Conservation (phyloP, 2,888 invertebrate species). For the Megaustenia siamemsis region DNA sequence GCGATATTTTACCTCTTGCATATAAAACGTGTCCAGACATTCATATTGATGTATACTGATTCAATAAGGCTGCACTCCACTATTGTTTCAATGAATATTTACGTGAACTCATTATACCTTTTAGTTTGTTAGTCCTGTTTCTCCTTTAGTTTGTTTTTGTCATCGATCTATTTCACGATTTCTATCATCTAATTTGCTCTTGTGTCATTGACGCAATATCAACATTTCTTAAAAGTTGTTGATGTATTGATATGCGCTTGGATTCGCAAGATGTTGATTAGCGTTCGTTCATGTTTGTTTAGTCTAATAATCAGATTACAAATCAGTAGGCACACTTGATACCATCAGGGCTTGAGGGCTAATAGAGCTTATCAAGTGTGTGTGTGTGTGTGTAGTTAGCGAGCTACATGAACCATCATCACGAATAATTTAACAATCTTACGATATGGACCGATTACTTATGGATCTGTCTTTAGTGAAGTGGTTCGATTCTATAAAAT, state of each 20-base stretch:
- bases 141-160: background rate
- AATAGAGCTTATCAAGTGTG: too few species aligned
- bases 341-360: too few species aligned
- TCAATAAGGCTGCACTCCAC: background rate
- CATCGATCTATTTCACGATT: background rate
- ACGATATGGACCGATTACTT: too few species aligned
- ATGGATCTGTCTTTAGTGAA: too few species aligned
- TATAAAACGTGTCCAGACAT: background rate
- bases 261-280: background rate
- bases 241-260: background rate
- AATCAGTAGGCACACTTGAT: too few species aligned
- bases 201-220: background rate
- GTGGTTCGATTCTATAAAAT: too few species aligned
- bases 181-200: background rate
- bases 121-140: background rate
- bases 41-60: conserved; percentile 4
- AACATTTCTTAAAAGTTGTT: background rate
- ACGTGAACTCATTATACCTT: background rate
- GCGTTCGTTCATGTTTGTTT: too few species aligned
- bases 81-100: background rate
- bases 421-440: too few species aligned
- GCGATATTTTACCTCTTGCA: too few species aligned
- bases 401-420: too few species aligned
- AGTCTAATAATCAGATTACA: too few species aligned
- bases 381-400: too few species aligned